A percentile compares a stretch with the other conserved stretches of the same genome.
Evolutionary conservation across 2,888 invertebrate species (phyloP).

Genomic region (Cheilosia vulpina): DNA sequence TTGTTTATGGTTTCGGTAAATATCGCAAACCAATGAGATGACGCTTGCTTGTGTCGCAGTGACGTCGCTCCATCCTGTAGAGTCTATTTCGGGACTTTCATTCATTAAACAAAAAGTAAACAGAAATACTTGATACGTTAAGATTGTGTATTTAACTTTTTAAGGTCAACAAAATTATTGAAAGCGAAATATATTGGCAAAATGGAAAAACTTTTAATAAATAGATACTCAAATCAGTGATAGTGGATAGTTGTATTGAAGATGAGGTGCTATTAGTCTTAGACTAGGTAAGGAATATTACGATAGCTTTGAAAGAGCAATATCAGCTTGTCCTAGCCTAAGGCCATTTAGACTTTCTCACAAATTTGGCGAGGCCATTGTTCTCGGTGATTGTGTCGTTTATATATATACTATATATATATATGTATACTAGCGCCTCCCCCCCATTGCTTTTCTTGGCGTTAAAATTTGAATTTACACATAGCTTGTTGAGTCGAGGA

Average conservation of each 20-base stretch:
- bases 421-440: too few relatives aligned
- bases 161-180: constrained; percentile 14
- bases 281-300: not conserved
- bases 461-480: too few relatives aligned
- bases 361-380: too few relatives aligned
- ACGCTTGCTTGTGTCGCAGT: not conserved
- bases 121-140: constrained; percentile 1
- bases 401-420: too few relatives aligned
- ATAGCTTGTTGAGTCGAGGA: too few relatives aligned
- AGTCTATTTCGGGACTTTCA: constrained; percentile 29
- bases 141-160: constrained; percentile 4
- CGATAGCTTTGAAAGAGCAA: too few relatives aligned
- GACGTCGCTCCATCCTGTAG: constrained; percentile 10
- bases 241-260: too few relatives aligned
- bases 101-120: constrained; percentile 36
- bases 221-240: not conserved
- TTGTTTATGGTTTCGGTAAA: too few relatives aligned
- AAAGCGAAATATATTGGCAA: not conserved
- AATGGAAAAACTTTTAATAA: not conserved
- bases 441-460: too few relatives aligned
- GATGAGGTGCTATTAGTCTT: not conserved
- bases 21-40: not conserved
- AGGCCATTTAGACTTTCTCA: too few relatives aligned
- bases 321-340: too few relatives aligned
- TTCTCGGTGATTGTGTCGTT: too few relatives aligned